Conservation (phyloP, 1,140 invertebrate genomes). For the Scylla paramamosain region DNA sequence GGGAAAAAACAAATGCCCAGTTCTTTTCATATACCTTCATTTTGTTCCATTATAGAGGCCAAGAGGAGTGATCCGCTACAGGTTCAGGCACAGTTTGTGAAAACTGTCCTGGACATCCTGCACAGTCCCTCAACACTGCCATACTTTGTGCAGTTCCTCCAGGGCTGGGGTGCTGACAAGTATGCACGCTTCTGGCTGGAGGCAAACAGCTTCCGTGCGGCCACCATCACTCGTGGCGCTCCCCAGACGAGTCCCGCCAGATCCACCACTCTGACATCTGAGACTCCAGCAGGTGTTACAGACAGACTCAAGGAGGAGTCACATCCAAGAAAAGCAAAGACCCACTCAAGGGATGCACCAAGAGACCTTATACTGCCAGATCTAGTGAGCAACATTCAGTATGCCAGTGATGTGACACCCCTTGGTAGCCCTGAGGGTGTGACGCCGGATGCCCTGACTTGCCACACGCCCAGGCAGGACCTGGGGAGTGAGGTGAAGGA, state of each 20-base stretch:
- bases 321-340: not conserved
- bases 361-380: conserved; percentile 53
- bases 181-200: conserved; percentile 69
- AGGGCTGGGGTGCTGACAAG: conserved; percentile 60
- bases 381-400: conserved; percentile 65
- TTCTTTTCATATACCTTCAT: not conserved
- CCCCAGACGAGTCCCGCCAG: not conserved
- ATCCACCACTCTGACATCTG: not conserved
- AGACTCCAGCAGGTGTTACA: not conserved
- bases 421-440: conserved; percentile 56
- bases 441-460: conserved; percentile 30
- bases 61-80: conserved; percentile 51
- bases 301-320: not conserved
- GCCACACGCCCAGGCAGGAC: not conserved
- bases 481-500: not conserved
- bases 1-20: not conserved
- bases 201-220: conserved; percentile 60
- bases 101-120: conserved; percentile 64
- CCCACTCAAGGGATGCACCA: not conserved
- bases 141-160: conserved; percentile 70
- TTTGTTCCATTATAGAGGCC: not conserved
- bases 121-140: conserved; percentile 66
- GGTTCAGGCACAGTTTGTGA: conserved; percentile 66
- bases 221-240: not conserved
- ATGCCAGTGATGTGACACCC: conserved; percentile 65